Base-by-base conservation (phyloP, 2,888 invertebrate species). In the Xanthia togata region DNA sequence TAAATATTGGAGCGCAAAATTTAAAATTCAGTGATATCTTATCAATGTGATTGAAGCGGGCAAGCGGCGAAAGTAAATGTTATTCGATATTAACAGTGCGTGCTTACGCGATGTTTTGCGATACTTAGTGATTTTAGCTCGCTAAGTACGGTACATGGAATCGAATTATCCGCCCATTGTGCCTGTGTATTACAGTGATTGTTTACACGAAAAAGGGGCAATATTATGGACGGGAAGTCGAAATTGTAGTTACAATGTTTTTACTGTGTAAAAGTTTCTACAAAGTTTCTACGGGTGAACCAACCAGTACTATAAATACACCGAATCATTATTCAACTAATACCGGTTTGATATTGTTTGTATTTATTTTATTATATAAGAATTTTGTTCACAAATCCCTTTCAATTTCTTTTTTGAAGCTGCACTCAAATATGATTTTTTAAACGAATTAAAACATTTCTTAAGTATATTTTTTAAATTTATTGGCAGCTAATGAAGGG, bases 1-100 rank as follows among this genome's bases (percentile, higher is more conserved):
- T 90, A 88, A 90, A 91, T 90, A 90, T 89, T 86, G 86, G 79
- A 86, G 78, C 76, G 80, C 83, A 86, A 90, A 70, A 65, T 85
- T 91, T 90, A 88, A 87, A 82, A 87, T 82, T 82, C 86, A 81
- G 73, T 79, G 86, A 85, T 95, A 95, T 94, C 95, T 95, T 94
- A 95, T 95, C 95, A 89, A 88, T 86, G 85, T 83, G 84, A 82
- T 90, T 89, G 90, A 86, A 89, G 90, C 90, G 89, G 88, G 87
- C 88, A 78, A 81, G 83, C 85, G 73, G 88, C 84, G 86, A 87
- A 87, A 89, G 84, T 87, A 84, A 88, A 90, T 86, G 81, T 85
- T 85, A 88, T 90, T 90, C 81, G 75, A 85, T 90, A 79, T 88
- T 92, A 91, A 89, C 90, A 91, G 90, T 92, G 93, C 87, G 90